Conservation (phyloP, 2,888 invertebrate genomes). For the Dynastes grantii region DNA sequence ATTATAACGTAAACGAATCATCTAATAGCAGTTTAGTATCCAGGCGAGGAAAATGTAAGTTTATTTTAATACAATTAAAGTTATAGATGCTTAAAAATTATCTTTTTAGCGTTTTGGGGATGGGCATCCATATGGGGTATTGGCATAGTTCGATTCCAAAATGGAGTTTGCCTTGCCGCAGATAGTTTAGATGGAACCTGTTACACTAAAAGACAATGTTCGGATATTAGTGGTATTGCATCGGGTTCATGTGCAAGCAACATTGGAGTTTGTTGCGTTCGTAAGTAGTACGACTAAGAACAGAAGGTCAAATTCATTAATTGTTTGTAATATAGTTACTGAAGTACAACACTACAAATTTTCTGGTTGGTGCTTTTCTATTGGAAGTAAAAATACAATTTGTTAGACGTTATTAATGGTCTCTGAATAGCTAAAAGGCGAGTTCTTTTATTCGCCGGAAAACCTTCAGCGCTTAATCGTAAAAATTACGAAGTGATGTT, state of each 20-base stretch:
- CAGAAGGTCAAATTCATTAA: too few relatives aligned
- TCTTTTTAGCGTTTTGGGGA: slow-evolving; percentile 28
- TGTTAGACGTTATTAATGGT: too few relatives aligned
- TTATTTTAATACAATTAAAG: slow-evolving; percentile 9
- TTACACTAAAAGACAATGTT: slow-evolving; percentile 83
- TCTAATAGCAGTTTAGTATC: not conserved
- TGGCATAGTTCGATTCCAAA: slow-evolving; percentile 79
- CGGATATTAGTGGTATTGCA: slow-evolving; percentile 79
- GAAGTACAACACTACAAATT: too few relatives aligned
- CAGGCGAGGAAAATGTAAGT: slow-evolving; percentile 44
- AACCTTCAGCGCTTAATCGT: too few relatives aligned
- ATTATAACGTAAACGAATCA: slow-evolving; percentile 3
- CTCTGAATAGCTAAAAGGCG: too few relatives aligned
- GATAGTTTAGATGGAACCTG: slow-evolving; percentile 84
- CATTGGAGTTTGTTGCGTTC: slow-evolving; percentile 87
- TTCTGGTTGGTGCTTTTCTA: too few relatives aligned
- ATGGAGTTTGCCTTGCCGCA: slow-evolving; percentile 78
- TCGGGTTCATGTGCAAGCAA: slow-evolving; percentile 82
- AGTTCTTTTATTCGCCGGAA: too few relatives aligned
- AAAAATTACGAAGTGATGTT: too few relatives aligned
- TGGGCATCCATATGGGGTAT: slow-evolving; percentile 41
- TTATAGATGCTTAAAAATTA: not conserved
- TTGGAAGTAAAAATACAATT: too few relatives aligned
- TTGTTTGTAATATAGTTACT: too few relatives aligned
- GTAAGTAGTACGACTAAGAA: slow-evolving; percentile 72